A percentile compares a stretch with the other conserved stretches of the same genome.
Conservation (phyloP, 2,888 invertebrate genomes). For the Parnassius smintheus region DNA sequence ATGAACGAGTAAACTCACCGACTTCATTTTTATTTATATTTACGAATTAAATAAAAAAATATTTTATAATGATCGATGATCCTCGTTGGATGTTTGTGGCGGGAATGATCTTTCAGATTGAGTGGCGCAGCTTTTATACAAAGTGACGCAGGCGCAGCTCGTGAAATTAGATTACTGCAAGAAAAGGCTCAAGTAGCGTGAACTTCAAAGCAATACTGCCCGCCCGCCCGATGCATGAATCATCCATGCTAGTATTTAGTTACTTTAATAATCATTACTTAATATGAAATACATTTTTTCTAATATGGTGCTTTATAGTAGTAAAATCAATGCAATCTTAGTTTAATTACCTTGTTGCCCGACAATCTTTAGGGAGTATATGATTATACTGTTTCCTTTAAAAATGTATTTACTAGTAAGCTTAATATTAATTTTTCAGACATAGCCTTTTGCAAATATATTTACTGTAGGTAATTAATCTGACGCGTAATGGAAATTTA, state of each 20-base stretch:
- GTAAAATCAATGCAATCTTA: background rate
- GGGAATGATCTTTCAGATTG: slow-evolving; percentile 78
- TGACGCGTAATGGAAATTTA: no score
- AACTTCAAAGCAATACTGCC: slow-evolving; percentile 44
- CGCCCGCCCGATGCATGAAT: slow-evolving; percentile 45
- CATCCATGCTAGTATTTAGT: slow-evolving; percentile 11
- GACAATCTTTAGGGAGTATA: no score
- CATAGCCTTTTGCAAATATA: no score
- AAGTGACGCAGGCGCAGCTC: slow-evolving; percentile 52
- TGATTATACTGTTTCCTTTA: no score
- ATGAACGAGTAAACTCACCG: slow-evolving; percentile 58
- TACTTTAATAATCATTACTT: slow-evolving; percentile 13
- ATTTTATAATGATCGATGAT: slow-evolving; percentile 45
- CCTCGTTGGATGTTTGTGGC: slow-evolving; percentile 65
- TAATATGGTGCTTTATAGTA: slow-evolving; percentile 1
- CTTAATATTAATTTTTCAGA: no score
- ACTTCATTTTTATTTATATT: slow-evolving; percentile 61
- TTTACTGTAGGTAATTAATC: no score
- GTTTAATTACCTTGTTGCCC: no score
- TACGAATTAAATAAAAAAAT: slow-evolving; percentile 39
- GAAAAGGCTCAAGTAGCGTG: slow-evolving; percentile 35
- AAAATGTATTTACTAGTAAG: no score
- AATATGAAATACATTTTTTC: slow-evolving; percentile 9
- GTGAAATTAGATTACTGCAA: slow-evolving; percentile 69
- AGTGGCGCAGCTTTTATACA: slow-evolving; percentile 68